Percentiles rank a stretch among this genome's conserved stretches.
phyloP scores from a whole-genome alignment of 2,888 invertebrate genomes.

The Barypeithes pellucidus region DNA sequence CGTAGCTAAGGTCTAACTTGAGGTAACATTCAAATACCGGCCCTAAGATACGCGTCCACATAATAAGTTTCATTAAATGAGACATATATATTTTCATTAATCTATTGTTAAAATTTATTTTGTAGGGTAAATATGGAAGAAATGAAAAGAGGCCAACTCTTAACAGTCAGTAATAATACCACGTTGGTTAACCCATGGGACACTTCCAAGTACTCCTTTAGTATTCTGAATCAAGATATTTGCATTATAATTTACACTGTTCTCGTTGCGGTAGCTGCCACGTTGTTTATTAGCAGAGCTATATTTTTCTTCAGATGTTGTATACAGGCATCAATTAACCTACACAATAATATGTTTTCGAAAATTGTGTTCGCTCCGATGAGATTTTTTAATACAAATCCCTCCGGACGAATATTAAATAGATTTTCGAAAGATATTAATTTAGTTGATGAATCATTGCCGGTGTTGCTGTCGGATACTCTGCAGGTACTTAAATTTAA shows the following conservation, averaged over 20 bases:
- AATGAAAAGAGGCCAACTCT: constrained; percentile 27
- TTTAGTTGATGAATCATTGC: constrained; percentile 73
- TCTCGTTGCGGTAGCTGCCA: constrained; percentile 63
- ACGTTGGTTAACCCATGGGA: constrained; percentile 9
- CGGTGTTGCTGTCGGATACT: constrained; percentile 72
- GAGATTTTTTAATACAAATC: constrained; percentile 81
- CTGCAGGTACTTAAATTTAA: constrained; percentile 66
- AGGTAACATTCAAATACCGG: no score
- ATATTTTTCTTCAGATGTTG: constrained; percentile 72
- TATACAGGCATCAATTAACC: constrained; percentile 72
- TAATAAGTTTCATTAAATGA: no score
- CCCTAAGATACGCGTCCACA: no score
- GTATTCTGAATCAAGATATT: constrained; percentile 53
- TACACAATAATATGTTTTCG: constrained; percentile 69
- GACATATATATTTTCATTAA: background rate
- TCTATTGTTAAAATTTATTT: constrained; percentile 55
- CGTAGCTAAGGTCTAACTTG: no score
- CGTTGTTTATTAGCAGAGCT: constrained; percentile 70
- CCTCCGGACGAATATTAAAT: constrained; percentile 78
- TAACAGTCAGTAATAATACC: constrained; percentile 4
- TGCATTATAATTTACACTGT: constrained; percentile 67
- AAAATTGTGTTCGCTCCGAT: constrained; percentile 72
- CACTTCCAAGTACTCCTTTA: constrained; percentile 29
- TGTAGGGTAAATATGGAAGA: constrained; percentile 44
- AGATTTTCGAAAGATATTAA: constrained; percentile 83